Evolutionary conservation across 2,888 invertebrate genomes (phyloP), one percentile per base, ranked within the genome.

Genomic region (Melieria picta): DNA sequence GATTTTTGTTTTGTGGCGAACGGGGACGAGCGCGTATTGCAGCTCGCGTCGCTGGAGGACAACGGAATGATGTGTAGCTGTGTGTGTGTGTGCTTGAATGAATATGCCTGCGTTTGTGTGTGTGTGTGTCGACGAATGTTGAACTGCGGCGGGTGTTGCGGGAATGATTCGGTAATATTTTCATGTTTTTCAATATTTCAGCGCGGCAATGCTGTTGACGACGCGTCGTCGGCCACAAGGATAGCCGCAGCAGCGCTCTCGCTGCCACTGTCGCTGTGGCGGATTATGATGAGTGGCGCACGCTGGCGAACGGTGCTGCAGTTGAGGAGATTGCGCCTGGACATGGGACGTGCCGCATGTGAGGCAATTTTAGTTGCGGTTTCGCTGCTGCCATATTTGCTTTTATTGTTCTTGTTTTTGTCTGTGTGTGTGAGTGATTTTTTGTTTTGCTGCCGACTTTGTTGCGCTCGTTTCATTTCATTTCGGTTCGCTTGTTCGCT

Each of bases 101-200:
- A 30, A 2, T 30, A 30, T 30, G 30, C 3, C 2, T 30, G 30
- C 52, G 10, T 7, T 52, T 52, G 52, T 13, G 9, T 52, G 9
- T 13, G 52, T 9, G 52, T 52, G 50, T 50, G 50, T 7, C 30
- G 30, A 30, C 30, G 30, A 30, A 30, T 30, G 30, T 30, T 50
- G 50, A 7, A 11, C 9, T 11, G 11, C 50, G 11, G 50, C 52
- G 13, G n/a, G 13, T 13, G 52, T 52, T 5, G 52, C 52, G n/a
- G 13, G 52, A 52, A 52, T 52, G 58, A 58, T 58, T 58, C 6
- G 16, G 30, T 7, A 58, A 58, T 58, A 58, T 58, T 58, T 58
- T 10, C 58, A 58, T 58, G 58, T 58, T 42, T 58, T 42, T 58
- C 58, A 58, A 16, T 58, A 58, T 58, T 58, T 58, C 58, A 58